Base-by-base conservation (phyloP, 2,888 invertebrate species). In the Thereva unica region DNA sequence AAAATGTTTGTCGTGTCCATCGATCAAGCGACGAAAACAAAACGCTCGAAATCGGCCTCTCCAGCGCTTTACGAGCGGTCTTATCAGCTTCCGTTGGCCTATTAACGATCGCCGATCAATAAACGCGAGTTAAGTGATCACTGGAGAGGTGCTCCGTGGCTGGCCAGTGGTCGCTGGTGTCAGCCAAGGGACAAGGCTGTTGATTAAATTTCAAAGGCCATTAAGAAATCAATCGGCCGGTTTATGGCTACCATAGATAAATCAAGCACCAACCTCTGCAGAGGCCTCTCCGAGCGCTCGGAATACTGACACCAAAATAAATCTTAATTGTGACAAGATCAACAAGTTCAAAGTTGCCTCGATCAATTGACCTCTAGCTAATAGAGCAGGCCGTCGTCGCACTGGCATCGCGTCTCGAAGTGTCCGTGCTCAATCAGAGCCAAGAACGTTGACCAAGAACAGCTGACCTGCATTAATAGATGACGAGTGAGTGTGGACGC, bases 271-370 rank as follows among this genome's bases (percentile, higher is more conserved):
- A 61, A 61, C 50, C 61, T 50, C 61, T 49, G 50, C 61, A 61
- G 40, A 61, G 61, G 50, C 61, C 61, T 50, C 9, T 50, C 61
- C 61, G 50, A 61, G 50, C 52, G 44, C 37, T 41, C 47, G 59
- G 54, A 59, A 49, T 50, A 52, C 59, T 64, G 66, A 66, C 66
- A 66, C 68, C 63, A 67, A 73, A 76, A 78, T 78, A 78, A 78
- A 78, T 78, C 78, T 78, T 79, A 79, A 80, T 80, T 80, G 80
- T 78, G 78, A 78, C 80, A 80, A 80, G 80, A 80, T 80, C 80
- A 79, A 78, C 80, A 77, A 79, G 80, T 80, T 80, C 80, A 80
- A 79, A 80, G 80, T 78, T 80, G 78, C 77, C 49, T 76, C 75
- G 76, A 77, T 79, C 78, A 80, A 80, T 80, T 80, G 79, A 80